These are phyloP conservation scores for Schlechtendalia chinensis DNA, from an alignment of 1,140 invertebrate genomes.

Conservation along the genomic window DNA sequence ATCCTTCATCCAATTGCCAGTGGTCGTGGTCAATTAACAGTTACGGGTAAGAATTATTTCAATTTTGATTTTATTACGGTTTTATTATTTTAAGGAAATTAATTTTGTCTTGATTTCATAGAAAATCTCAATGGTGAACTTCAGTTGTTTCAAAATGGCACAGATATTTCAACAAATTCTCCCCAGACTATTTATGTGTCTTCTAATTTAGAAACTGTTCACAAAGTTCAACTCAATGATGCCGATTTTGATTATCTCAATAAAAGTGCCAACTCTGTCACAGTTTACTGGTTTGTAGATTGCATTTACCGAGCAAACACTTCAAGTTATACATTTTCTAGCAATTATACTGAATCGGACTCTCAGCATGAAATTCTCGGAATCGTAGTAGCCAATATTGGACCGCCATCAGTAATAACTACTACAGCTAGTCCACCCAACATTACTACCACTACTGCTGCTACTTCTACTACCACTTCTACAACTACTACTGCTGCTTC, in stretches of 20 bases:
- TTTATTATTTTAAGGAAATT: neutral
- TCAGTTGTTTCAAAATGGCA: conserved; percentile 23
- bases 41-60: conserved; percentile 9
- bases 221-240: conserved; percentile 62
- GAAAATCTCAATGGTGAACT: conserved; percentile 41
- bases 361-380: conserved; percentile 60
- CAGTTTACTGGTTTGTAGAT: conserved; percentile 75
- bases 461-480: conserved; percentile 46
- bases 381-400: conserved; percentile 60
- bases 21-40: conserved; percentile 4
- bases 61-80: neutral
- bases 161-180: conserved; percentile 18
- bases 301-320: conserved; percentile 69
- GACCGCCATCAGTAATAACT: conserved; percentile 50
- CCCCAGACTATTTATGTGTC: conserved; percentile 59
- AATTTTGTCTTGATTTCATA: neutral
- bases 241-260: conserved; percentile 64
- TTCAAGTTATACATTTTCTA: conserved; percentile 61
- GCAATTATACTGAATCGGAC: conserved; percentile 65
- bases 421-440: neutral
- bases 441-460: neutral
- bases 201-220: conserved; percentile 60
- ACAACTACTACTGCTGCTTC: conserved; percentile 43
- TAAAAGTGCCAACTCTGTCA: conserved; percentile 63
- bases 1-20: neutral